These are phyloP conservation scores for Ophonus ardosiacus DNA, from an alignment of 2,888 invertebrate genomes.

Conservation along the genomic window DNA sequence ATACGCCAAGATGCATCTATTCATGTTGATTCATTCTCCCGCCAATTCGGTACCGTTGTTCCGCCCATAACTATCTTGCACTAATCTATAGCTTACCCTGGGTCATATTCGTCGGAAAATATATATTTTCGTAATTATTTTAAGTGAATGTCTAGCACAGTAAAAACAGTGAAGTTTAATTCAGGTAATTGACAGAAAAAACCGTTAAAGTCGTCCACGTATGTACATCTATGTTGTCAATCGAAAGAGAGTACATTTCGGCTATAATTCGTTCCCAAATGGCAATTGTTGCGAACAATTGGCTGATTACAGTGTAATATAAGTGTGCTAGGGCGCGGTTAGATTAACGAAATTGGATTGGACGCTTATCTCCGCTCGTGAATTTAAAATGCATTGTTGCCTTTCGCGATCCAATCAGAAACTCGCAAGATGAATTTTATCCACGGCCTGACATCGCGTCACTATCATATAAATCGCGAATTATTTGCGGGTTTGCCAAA, in stretches of 20 bases:
- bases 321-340: conserved; percentile 48
- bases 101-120: too few relatives aligned
- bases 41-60: too few relatives aligned
- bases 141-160: too few relatives aligned
- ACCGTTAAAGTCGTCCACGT: neutral
- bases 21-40: too few relatives aligned
- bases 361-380: conserved; percentile 49
- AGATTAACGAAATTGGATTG: conserved; percentile 54
- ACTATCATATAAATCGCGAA: conserved; percentile 11
- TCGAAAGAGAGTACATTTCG: conserved; percentile 47
- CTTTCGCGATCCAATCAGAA: conserved; percentile 44
- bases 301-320: conserved; percentile 54
- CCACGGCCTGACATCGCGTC: neutral
- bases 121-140: too few relatives aligned
- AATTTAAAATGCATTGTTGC: conserved; percentile 54
- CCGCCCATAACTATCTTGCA: too few relatives aligned
- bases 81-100: too few relatives aligned
- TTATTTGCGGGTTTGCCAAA: neutral
- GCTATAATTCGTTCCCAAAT: conserved; percentile 32
- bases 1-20: too few relatives aligned
- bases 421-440: conserved; percentile 34
- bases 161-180: neutral
- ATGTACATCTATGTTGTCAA: conserved; percentile 12
- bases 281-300: conserved; percentile 52
- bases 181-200: conserved; percentile 30